Evolutionary conservation across 2,888 invertebrate genomes (phyloP).

Genomic region (Meiosimyza decipiens): DNA sequence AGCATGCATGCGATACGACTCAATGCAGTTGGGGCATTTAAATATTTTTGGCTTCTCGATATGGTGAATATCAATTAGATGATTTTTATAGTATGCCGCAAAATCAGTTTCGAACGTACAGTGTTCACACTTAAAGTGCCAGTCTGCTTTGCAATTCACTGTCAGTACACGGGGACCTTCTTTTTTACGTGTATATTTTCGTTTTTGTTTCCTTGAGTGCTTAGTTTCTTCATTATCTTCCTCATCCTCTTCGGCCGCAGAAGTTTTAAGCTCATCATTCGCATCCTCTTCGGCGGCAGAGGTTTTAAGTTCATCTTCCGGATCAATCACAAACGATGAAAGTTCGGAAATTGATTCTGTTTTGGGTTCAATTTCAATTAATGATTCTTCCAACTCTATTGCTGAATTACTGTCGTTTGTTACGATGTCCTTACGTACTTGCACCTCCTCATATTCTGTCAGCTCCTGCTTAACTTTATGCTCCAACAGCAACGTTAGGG

Average conservation of each 20-base stretch:
- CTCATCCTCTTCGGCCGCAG: background rate
- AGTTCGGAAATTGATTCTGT: background rate
- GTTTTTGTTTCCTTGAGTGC: background rate
- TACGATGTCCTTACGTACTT: too few species aligned
- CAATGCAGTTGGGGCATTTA: constrained; percentile 33
- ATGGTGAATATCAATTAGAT: constrained; percentile 31
- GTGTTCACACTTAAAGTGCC: constrained; percentile 34
- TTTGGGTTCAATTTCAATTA: constrained; percentile 24
- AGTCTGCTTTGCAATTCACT: constrained; percentile 22
- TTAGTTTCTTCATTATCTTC: background rate
- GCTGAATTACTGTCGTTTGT: background rate
- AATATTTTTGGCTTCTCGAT: constrained; percentile 35
- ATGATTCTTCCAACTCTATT: background rate
- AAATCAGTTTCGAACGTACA: constrained; percentile 30
- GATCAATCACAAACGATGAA: background rate
- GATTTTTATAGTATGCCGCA: constrained; percentile 35
- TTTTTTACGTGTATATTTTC: constrained; percentile 21
- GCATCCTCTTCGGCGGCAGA: constrained; percentile 3
- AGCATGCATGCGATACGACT: constrained; percentile 37
- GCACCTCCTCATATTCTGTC: background rate
- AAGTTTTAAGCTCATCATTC: background rate
- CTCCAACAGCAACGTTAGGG: background rate
- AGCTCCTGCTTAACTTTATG: background rate
- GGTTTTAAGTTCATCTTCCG: background rate
- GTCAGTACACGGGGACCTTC: constrained; percentile 17